Evolutionary conservation across 2,888 invertebrate genomes (phyloP), one percentile per base, ranked within the genome.

Genomic region (Trachelus stipa): DNA sequence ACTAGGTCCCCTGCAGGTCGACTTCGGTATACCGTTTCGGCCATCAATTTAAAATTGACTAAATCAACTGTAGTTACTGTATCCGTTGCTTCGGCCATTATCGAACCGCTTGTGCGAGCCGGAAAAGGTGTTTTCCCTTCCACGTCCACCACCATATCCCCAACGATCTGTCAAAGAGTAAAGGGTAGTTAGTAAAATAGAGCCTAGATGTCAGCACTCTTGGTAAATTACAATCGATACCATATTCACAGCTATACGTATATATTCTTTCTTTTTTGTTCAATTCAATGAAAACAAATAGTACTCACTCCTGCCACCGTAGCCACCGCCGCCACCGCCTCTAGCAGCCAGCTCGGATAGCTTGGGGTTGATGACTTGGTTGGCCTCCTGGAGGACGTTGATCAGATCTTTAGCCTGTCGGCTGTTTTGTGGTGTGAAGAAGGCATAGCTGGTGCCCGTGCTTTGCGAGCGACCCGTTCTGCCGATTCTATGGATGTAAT

Each of bases 401-500:
- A 98, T 95, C 79, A 98, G 94, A 90, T 98, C 97, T 92, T 94
- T 95, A 23, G 98, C 97, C 92, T 98, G 97, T 86, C 96, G 95
- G 82, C 95, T 94, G 91, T 98, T 98, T 85, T 95, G 95, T 73
- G 96, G 96, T 74, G 98, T 98, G 92, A 98, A 98, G 93, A 98
- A 98, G 79, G 98, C 98, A 92, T 98, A 98, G 73, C 98, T 98
- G 81, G 98, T 98, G 85, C 97, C 98, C 86, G 96, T 97, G 85
- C 96, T 94, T 91, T 96, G 95, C 73, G 96, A 96, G 76, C 98
- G 94, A 76, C 97, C 98, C 71, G 98, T 98, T 88, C 98, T 95
- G 79, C 98, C 98, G 92, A 98, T 98, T 82, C 98, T 95, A 92
- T 98, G 98, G 88, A 98, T 97, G 92, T 98, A 98, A 92, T 98